These are phyloP conservation scores for Zophobas atratus DNA, from an alignment of 1,140 invertebrate genomes.

Conservation along the genomic window DNA sequence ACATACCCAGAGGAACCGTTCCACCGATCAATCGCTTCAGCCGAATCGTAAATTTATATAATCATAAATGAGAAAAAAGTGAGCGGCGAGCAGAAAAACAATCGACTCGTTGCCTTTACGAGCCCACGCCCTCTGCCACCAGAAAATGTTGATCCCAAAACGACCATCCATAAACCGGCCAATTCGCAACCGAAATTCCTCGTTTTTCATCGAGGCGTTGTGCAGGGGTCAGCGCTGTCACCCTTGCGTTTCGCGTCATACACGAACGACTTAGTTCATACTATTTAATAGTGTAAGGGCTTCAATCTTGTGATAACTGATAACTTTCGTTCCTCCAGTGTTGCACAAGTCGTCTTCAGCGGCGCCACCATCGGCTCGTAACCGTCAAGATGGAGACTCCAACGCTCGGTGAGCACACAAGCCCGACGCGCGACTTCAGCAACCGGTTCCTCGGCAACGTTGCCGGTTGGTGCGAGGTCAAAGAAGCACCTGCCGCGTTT, in stretches of 20 bases:
- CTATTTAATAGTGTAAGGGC: not conserved
- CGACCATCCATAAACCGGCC: conserved; percentile 1
- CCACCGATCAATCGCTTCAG: not conserved
- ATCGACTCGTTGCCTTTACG: not conserved
- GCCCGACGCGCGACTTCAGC: conserved; percentile 30
- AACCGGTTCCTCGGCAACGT: conserved; percentile 35
- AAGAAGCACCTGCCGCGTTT: conserved; percentile 38
- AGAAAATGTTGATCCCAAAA: not conserved
- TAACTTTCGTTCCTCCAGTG: too few species aligned
- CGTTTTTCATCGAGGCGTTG: too few species aligned
- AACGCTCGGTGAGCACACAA: conserved; percentile 47
- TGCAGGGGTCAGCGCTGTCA: too few species aligned
- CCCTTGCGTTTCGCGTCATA: too few species aligned
- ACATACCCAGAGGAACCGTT: not conserved
- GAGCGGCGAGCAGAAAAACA: not conserved
- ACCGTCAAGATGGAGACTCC: conserved; percentile 37
- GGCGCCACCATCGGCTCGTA: not conserved
- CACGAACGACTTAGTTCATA: too few species aligned
- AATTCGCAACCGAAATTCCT: too few species aligned
- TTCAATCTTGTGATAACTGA: too few species aligned
- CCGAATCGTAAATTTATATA: not conserved
- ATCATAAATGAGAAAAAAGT: not conserved
- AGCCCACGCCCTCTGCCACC: not conserved
- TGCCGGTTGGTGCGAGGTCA: conserved; percentile 42
- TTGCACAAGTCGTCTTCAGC: too few species aligned